phyloP scores from a whole-genome alignment of 2,797 vertebrate genomes.

The Sphenodon punctatus region DNA sequence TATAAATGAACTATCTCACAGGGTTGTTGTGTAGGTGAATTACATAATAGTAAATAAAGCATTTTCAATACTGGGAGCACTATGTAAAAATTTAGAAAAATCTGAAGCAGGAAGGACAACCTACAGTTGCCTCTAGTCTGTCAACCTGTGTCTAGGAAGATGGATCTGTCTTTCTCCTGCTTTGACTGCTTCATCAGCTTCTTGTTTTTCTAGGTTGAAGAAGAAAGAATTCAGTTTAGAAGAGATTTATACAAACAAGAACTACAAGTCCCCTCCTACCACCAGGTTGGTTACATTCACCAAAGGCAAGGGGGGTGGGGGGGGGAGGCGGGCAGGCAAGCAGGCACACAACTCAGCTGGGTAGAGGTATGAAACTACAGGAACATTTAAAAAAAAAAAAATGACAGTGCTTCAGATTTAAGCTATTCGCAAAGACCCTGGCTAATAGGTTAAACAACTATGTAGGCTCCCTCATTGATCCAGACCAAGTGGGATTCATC shows the following conservation, averaged over 20 bases:
- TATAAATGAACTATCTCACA: too few species aligned
- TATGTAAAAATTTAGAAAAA: too few species aligned
- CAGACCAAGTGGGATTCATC: too few species aligned
- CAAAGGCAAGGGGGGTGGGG: neutral
- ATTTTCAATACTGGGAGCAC: too few species aligned
- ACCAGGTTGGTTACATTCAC: conserved; percentile 81
- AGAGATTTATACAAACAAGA: conserved; percentile 98
- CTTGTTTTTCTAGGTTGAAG: conserved; percentile 82
- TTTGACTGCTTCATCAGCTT: conserved; percentile 9
- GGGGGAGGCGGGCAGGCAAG: neutral
- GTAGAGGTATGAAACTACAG: neutral
- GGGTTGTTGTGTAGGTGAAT: too few species aligned
- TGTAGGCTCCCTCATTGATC: too few species aligned
- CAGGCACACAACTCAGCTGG: neutral
- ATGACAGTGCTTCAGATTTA: neutral
- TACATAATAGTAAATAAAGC: too few species aligned
- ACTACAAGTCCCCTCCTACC: conserved; percentile 90
- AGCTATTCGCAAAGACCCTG: too few species aligned
- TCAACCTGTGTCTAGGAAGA: neutral
- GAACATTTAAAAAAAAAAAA: neutral
- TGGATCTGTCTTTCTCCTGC: neutral
- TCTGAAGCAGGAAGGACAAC: neutral
- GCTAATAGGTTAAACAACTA: too few species aligned
- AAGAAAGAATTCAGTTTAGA: conserved; percentile 97
- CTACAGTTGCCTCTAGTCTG: neutral